Base-by-base conservation (phyloP, 2,888 invertebrate species). In the Caenorhabditis macrosperma region DNA sequence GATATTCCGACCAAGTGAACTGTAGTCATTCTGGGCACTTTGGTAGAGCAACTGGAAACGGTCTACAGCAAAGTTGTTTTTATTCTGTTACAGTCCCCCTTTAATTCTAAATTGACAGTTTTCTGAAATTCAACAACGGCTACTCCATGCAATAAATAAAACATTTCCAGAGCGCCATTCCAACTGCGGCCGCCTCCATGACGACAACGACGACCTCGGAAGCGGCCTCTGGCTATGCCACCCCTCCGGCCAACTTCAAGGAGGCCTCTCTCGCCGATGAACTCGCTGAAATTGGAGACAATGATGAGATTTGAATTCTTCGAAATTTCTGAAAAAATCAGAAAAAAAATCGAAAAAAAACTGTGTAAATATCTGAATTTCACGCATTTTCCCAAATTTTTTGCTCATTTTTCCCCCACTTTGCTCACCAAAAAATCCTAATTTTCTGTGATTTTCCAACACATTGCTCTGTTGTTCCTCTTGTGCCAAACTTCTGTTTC, bases 221-320 rank as follows among this genome's bases (percentile, higher is more conserved):
- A 35, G 66, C 61, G 10, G 48, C 71, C 28, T 64, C 67, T 15
- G 82, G 82, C 30, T 83, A 83, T 41, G 41, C 75, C 10, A 83
- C 83, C 12, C 83, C 83, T 0, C 83, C 81, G 10, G 78, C 81
- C n/a, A 83, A 83, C 30, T 78, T 83, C 68, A 63, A 55, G 22
- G 77, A 60, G 33, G 55, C 57, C 6, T 76, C 68, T 0, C 30
- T 76, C 48, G 67, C 67, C 30, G 76, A 76, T 60, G 76, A 76
- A 38, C 38, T 76, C 2, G 76, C 76, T 10, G 68, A 48, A 22
- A 63, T 68, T 9, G n/a, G n/a, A n/a, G n/a, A n/a, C n/a, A n/a
- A n/a, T n/a, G 76, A 74, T 9, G 52, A n/a, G 10, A 57, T 59
- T 22, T 17, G 4, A 5, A 17, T 17, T 17, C 17, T 17, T 52